These are phyloP conservation scores for Manduca sexta DNA, from an alignment of 1,140 invertebrate species.

Conservation along the genomic window DNA sequence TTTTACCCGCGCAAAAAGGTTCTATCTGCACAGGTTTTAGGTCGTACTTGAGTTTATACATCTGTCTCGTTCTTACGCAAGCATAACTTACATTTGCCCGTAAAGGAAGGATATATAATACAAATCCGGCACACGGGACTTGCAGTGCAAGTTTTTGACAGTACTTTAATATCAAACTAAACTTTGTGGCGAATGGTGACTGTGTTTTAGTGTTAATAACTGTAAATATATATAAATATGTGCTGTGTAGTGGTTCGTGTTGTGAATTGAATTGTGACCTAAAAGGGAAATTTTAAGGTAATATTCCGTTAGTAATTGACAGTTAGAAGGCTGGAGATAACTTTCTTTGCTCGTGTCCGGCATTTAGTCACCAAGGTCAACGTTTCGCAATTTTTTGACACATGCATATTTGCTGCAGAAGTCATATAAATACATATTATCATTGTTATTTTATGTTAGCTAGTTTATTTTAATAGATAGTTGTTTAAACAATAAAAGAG, in stretches of 20 bases:
- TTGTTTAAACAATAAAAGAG: no score
- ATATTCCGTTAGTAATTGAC: background rate
- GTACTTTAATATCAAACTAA: slow-evolving; percentile 37
- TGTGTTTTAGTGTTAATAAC: slow-evolving; percentile 28
- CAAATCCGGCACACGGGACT: slow-evolving; percentile 39
- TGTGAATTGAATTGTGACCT: slow-evolving; percentile 10
- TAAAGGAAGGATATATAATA: slow-evolving; percentile 20
- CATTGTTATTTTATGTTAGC: no score
- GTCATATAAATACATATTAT: no score
- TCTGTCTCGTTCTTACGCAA: slow-evolving; percentile 27
- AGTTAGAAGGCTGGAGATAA: slow-evolving; percentile 25
- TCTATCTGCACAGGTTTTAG: slow-evolving; percentile 47
- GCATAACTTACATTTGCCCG: background rate
- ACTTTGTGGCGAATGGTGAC: slow-evolving; percentile 28
- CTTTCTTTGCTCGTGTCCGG: slow-evolving; percentile 35
- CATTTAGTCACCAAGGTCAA: slow-evolving; percentile 48
- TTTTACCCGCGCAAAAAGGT: slow-evolving; percentile 70
- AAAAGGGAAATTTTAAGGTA: background rate
- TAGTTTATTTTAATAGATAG: no score
- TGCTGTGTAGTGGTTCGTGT: slow-evolving; percentile 17
- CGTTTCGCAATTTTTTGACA: background rate
- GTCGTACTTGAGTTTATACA: slow-evolving; percentile 7
- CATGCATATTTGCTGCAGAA: no score
- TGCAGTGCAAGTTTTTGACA: slow-evolving; percentile 69
- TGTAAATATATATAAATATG: slow-evolving; percentile 29